These are phyloP conservation scores for Phyllopteryx taeniolatus DNA, from an alignment of 2,113 vertebrate species.

Conservation along the genomic window DNA sequence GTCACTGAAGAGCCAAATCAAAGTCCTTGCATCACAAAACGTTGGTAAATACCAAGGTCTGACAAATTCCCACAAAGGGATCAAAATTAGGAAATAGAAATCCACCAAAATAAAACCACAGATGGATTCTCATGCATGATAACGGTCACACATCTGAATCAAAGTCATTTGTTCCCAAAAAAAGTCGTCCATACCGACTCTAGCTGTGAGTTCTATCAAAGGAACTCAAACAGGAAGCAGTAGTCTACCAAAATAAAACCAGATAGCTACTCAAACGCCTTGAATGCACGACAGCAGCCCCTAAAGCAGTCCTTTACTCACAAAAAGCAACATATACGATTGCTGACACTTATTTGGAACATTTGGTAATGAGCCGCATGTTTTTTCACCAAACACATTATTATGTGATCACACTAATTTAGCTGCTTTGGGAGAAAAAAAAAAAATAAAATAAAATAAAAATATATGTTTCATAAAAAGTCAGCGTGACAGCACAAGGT, in stretches of 20 bases:
- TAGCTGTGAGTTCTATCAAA: not conserved
- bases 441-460: not conserved
- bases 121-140: too few relatives aligned
- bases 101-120: not conserved
- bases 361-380: not conserved
- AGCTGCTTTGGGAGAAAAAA: not conserved
- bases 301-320: not conserved
- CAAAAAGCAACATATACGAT: not conserved
- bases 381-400: not conserved
- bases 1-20: not conserved
- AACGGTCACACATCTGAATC: not conserved
- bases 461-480: not conserved
- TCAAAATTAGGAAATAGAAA: not conserved
- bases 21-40: not conserved
- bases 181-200: not conserved
- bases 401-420: slow-evolving; percentile 42
- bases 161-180: not conserved
- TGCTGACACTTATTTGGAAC: not conserved
- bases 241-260: not conserved
- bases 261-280: not conserved
- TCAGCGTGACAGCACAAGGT: slow-evolving; percentile 36
- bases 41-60: too few relatives aligned
- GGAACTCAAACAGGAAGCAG: not conserved
- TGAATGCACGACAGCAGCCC: not conserved
- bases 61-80: not conserved